Evolutionary conservation across 2,797 vertebrate species (phyloP).

Genomic region (Scolopax bukidnonensis): DNA sequence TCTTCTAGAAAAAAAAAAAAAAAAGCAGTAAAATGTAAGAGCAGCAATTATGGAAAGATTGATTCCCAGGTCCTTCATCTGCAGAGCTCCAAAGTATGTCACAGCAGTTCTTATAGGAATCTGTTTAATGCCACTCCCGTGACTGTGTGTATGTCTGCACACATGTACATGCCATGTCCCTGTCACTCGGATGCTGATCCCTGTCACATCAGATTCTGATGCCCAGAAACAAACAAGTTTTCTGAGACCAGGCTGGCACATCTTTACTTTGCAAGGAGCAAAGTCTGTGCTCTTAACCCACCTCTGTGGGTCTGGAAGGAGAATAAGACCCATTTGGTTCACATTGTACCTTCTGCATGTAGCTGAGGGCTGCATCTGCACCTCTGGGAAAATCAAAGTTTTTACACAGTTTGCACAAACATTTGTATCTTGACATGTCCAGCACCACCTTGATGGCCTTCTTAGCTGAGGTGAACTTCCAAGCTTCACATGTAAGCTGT

Average conservation of each 20-base stretch:
- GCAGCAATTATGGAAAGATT: neutral
- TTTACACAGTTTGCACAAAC: neutral
- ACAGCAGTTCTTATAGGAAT: neutral
- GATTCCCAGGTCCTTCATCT: neutral
- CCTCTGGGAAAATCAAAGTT: neutral
- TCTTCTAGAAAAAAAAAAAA: neutral
- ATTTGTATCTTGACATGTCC: neutral
- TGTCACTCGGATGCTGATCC: neutral
- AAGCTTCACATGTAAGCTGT: neutral
- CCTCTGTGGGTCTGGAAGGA: neutral
- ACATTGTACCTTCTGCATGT: neutral
- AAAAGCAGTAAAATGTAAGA: neutral
- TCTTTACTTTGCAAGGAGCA: neutral
- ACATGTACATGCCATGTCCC: fast-evolving
- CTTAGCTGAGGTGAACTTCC: neutral
- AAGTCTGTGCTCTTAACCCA: neutral
- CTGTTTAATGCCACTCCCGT: too few relatives aligned
- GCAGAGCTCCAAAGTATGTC: neutral
- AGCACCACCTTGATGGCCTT: too few relatives aligned
- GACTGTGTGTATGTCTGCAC: fast-evolving
- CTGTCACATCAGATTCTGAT: too few relatives aligned
- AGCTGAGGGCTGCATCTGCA: neutral
- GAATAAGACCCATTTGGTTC: neutral
- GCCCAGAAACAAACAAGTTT: neutral
- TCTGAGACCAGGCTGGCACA: neutral